Percentiles rank a stretch among this genome's conserved stretches.
These are phyloP conservation scores for Ricordea florida DNA, from an alignment of 92 coral and sea anemone species.

Conservation along the genomic window DNA sequence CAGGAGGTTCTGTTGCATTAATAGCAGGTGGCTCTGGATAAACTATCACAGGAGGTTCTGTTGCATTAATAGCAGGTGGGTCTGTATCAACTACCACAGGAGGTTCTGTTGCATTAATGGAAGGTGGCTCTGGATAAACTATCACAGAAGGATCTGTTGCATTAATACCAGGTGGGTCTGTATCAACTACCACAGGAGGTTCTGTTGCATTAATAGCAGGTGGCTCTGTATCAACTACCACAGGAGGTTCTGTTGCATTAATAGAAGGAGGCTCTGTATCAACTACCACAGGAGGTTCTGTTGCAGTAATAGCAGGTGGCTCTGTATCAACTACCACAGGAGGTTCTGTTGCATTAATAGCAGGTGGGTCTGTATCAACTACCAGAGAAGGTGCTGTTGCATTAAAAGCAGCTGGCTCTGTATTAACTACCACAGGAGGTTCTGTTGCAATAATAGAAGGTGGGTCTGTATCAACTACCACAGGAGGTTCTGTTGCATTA, in stretches of 20 bases:
- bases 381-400: too few relatives aligned
- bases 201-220: too few relatives aligned
- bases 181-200: background rate
- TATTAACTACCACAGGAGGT: background rate
- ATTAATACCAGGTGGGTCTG: background rate
- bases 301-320: background rate
- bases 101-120: background rate
- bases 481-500: background rate
- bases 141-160: background rate
- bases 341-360: background rate
- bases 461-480: background rate
- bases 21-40: background rate
- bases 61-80: background rate
- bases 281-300: background rate
- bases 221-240: background rate
- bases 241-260: background rate
- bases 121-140: background rate
- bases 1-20: background rate
- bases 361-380: background rate
- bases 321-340: background rate
- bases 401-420: too few relatives aligned
- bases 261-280: background rate
- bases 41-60: background rate
- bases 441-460: background rate
- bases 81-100: background rate